Base-by-base conservation (phyloP, 2,113 vertebrate species). In the Asarcornis scutulata region DNA sequence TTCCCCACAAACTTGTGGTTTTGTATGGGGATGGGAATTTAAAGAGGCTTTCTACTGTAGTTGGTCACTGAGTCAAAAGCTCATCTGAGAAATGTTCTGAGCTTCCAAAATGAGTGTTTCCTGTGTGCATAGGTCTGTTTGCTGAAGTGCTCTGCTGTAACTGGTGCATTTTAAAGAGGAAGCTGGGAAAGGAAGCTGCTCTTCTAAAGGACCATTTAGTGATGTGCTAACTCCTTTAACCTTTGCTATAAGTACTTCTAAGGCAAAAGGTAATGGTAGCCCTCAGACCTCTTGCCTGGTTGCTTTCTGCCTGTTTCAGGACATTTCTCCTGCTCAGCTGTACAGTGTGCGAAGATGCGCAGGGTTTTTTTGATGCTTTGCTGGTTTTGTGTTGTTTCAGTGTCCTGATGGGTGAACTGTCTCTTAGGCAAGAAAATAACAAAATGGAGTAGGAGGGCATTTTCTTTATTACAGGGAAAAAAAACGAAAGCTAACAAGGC, bases 51-150 rank as follows among this genome's bases (percentile, higher is more conserved):
- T 89, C 73, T 86, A 26, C 36, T 78, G 4, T 0, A 23, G n/a
- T 52, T 79, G 75, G 52, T 40, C 88, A 38, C 46, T 0, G 1
- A 31, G 59, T 84, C 53, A 31, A 17, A 91, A 75, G 90, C 91
- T 82, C 66, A 55, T 3, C 13, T 76, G 44, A 50, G 42, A 31
- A 27, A 6, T 34, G 32, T 12, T 91, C 60, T n/a, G 44, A 9
- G 53, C 73, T 89, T 84, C 86, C 40, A 66, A 5, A 68, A 84
- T n/a, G 88, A 93, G 38, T 55, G 56, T 15, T 81, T 88, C 2
- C 40, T 46, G 0, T 27, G 68, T 52, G 40, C 23, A 2, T 0
- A 0, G 20, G 14, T 29, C 53, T 62, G 1, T 36, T 68, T 55
- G 76, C 40, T 20, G 0, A 15, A 86, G 17, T 7, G 56, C 38